Base-by-base conservation (phyloP, 2,113 vertebrate genomes). In the Rhagologus leucostigma region DNA sequence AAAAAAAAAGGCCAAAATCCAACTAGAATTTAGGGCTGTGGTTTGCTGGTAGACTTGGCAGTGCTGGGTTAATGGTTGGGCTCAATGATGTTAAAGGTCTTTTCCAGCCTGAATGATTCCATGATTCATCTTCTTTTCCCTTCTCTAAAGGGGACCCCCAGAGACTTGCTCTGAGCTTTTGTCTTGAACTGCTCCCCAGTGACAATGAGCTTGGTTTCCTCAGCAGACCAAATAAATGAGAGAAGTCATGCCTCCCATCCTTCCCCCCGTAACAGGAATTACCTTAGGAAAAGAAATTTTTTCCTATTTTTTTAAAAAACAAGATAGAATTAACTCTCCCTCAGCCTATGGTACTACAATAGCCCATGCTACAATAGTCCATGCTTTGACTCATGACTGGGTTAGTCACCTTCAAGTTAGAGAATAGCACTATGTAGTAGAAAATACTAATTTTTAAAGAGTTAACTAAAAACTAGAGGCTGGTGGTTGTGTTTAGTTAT, bases 91-190 rank as follows among this genome's bases (percentile, higher is more conserved):
- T 62, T 37, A 62, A 68, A 74, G 16, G 22, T 68, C 30, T 74
- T 80, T 67, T 68, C 16, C 60, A 67, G 16, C 13, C 53, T 62
- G 33, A 68, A 49, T 9, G 6, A 59, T 68, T 60, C 39, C 35
- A 27, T 24, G 18, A 42, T 75, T 71, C 22, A 29, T 19, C 32
- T 37, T 84, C 47, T 76, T 52, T 82, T 69, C 16, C 11, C 10
- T 70, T 49, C 32, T 69, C 30, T 0, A 0, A 64, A 78, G 7
- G 3, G 12, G 10, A 2, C 8, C 53, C 16, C 17, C 65, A 78
- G 65, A 30, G 29, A 5, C 29, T 76, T 81, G 9, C 39, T 80
- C 37, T 52, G 30, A 44, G 30, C 1, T 0, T 37, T 95, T 55
- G 18, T 87, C 53, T 44, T 80, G 33, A 92, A 33, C 35, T 57